Conservation (phyloP, 1,140 invertebrate genomes). For the Drosophila grimshawi region DNA sequence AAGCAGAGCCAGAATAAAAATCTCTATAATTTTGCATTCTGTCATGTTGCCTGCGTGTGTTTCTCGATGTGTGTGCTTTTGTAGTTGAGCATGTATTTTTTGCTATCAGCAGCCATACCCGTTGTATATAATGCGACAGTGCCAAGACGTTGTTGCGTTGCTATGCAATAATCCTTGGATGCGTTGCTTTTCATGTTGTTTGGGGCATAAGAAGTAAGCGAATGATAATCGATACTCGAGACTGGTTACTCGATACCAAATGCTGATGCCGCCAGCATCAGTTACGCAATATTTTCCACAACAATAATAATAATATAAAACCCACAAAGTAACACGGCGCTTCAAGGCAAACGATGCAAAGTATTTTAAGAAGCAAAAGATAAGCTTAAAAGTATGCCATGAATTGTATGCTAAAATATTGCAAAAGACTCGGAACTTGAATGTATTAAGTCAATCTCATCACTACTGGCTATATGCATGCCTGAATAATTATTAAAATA, state of each 20-base stretch:
- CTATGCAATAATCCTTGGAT: constrained; percentile 39
- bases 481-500: not conserved
- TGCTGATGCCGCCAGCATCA: constrained; percentile 5
- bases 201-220: constrained; percentile 24
- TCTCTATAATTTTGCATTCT: constrained; percentile 76
- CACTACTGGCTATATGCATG: not conserved
- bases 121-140: constrained; percentile 16
- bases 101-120: constrained; percentile 32
- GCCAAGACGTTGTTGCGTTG: constrained; percentile 43
- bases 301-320: constrained; percentile 6
- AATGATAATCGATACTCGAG: constrained; percentile 49
- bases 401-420: constrained; percentile 5
- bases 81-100: constrained; percentile 11
- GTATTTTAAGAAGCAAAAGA: constrained; percentile 15
- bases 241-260: not conserved
- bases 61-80: constrained; percentile 9
- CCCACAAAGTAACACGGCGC: constrained; percentile 10
- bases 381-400: constrained; percentile 28
- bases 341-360: constrained; percentile 11
- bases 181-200: constrained; percentile 24
- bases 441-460: not conserved
- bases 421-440: not conserved
- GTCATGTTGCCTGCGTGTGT: constrained; percentile 27
- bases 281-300: constrained; percentile 31
- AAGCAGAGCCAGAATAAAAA: constrained; percentile 77